These are phyloP conservation scores for Mylabris sibirica DNA, from an alignment of 2,888 invertebrate species.

Conservation along the genomic window DNA sequence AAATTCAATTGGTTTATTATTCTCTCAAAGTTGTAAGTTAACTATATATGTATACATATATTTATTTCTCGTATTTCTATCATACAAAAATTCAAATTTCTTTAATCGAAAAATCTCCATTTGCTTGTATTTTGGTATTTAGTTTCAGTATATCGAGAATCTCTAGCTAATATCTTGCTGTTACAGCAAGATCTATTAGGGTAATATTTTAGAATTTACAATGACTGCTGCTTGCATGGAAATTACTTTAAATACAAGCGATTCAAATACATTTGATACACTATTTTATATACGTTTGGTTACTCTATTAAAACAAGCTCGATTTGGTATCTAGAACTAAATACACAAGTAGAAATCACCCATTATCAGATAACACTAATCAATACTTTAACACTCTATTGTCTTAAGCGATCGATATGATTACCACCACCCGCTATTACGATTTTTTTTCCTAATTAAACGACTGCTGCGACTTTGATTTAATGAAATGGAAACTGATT, in stretches of 20 bases:
- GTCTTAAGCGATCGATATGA: too few relatives aligned
- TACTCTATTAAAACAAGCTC: neutral
- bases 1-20: too few relatives aligned
- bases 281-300: neutral
- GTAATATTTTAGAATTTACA: conserved; percentile 30
- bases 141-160: neutral
- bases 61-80: too few relatives aligned
- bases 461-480: neutral
- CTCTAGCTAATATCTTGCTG: neutral
- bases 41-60: too few relatives aligned
- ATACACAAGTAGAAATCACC: too few relatives aligned
- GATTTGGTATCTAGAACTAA: too few relatives aligned
- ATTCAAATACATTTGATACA: conserved; percentile 20
- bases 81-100: too few relatives aligned
- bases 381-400: too few relatives aligned
- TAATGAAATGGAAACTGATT: neutral
- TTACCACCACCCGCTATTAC: too few relatives aligned
- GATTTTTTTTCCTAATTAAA: too few relatives aligned
- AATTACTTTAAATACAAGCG: conserved; percentile 12
- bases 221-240: conserved; percentile 23
- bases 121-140: conserved; percentile 1
- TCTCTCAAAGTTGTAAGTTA: too few relatives aligned
- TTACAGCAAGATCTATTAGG: conserved; percentile 20
- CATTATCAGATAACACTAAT: too few relatives aligned
- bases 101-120: conserved; percentile 5